phyloP scores from a whole-genome alignment of 2,888 invertebrate species.

The Hypselothyrea guttata region DNA sequence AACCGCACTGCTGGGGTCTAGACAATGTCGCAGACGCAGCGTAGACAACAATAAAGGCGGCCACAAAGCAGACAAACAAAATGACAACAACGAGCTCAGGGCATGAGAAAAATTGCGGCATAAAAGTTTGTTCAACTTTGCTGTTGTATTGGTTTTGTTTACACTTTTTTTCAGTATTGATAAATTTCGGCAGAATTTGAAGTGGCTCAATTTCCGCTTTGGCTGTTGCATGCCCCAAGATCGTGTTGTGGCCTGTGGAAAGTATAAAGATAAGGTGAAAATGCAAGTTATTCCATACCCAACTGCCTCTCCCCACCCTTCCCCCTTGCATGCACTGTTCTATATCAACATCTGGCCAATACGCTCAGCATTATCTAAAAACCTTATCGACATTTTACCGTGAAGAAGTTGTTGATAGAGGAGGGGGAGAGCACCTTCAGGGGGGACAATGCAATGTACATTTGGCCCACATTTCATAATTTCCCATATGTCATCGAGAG shows the following conservation, averaged over 20 bases:
- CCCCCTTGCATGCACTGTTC: too few species aligned
- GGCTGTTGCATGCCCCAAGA: slow-evolving; percentile 14
- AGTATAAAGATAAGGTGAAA: too few species aligned
- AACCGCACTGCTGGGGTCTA: slow-evolving; percentile 20
- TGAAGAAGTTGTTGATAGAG: not conserved
- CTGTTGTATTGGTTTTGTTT: slow-evolving; percentile 22
- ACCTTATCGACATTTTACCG: slow-evolving; percentile 50
- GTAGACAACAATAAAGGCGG: slow-evolving; percentile 40
- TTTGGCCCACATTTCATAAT: slow-evolving; percentile 62
- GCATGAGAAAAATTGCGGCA: slow-evolving; percentile 41
- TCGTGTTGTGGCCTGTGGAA: not conserved
- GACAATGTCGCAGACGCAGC: slow-evolving; percentile 53
- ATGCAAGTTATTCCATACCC: too few species aligned
- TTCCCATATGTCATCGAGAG: slow-evolving; percentile 24
- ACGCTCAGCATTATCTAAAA: slow-evolving; percentile 29
- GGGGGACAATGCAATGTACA: slow-evolving; percentile 46
- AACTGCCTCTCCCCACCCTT: too few species aligned
- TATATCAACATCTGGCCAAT: slow-evolving; percentile 1
- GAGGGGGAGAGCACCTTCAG: not conserved
- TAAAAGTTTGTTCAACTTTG: slow-evolving; percentile 47
- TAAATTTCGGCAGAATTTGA: slow-evolving; percentile 47
- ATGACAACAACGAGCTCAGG: slow-evolving; percentile 24
- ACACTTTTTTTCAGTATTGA: slow-evolving; percentile 29
- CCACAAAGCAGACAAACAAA: slow-evolving; percentile 40
- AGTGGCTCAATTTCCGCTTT: slow-evolving; percentile 34